phyloP scores from a whole-genome alignment of 1,140 invertebrate species.

The Drosophila leontia region DNA sequence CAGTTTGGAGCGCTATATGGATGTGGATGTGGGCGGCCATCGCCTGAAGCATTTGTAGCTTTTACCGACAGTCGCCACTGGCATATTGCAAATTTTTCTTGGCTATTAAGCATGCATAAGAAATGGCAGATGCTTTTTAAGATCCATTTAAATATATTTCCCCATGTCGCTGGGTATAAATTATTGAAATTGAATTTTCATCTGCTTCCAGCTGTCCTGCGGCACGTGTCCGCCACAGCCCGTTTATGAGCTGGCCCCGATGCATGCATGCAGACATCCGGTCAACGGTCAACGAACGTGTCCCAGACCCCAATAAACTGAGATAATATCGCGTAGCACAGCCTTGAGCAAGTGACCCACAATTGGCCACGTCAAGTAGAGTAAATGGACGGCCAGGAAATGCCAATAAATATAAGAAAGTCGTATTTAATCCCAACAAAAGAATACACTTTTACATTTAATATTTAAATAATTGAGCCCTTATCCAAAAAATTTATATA shows the following conservation, averaged over 20 bases:
- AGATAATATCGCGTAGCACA: slow-evolving; percentile 56
- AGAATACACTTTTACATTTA: background rate
- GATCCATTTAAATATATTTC: slow-evolving; percentile 43
- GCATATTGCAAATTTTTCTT: slow-evolving; percentile 29
- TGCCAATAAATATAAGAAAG: slow-evolving; percentile 10
- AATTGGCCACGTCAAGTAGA: slow-evolving; percentile 15
- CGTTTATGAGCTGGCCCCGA: slow-evolving; percentile 36
- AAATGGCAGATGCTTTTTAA: slow-evolving; percentile 60
- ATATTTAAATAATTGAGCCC: background rate
- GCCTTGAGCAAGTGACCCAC: slow-evolving; percentile 40
- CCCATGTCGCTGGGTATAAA: slow-evolving; percentile 38
- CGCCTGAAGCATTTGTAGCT: slow-evolving; percentile 20
- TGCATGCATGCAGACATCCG: slow-evolving; percentile 66
- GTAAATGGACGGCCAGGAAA: slow-evolving; percentile 8
- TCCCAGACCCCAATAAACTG: slow-evolving; percentile 16
- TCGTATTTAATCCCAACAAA: background rate
- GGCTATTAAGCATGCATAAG: slow-evolving; percentile 52
- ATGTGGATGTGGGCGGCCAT: slow-evolving; percentile 35
- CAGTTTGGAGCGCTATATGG: slow-evolving; percentile 11
- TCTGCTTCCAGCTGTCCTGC: slow-evolving; percentile 22
- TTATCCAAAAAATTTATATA: background rate
- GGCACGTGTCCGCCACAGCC: slow-evolving; percentile 19
- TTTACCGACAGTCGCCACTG: slow-evolving; percentile 3
- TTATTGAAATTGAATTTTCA: slow-evolving; percentile 61
- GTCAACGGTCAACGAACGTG: slow-evolving; percentile 69